Conservation (phyloP, 2,113 vertebrate genomes). For the Varanus salvator region DNA sequence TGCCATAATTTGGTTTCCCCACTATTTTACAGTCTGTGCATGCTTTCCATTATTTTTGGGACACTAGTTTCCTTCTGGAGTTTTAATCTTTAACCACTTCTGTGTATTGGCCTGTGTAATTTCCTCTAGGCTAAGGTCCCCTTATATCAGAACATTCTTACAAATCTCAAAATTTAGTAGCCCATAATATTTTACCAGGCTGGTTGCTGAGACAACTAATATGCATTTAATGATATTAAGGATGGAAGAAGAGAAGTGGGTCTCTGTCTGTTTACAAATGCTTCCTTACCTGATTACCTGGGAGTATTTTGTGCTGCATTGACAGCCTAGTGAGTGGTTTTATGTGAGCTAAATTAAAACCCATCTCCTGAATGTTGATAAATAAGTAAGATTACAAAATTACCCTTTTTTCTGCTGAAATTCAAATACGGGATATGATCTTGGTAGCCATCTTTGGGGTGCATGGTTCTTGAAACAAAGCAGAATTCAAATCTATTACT, state of each 20-base stretch:
- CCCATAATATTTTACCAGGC: neutral
- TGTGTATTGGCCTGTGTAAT: neutral
- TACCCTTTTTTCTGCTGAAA: neutral
- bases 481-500: neutral
- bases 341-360: neutral
- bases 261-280: neutral
- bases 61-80: neutral
- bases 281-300: neutral
- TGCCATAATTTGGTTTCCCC: neutral
- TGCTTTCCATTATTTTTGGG: neutral
- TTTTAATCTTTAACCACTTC: neutral
- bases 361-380: neutral
- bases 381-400: slow-evolving; percentile 2
- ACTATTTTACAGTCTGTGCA: neutral
- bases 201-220: neutral
- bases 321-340: too few species aligned
- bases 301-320: neutral
- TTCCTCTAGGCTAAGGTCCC: neutral
- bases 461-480: neutral
- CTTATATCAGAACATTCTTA: neutral
- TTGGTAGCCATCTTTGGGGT: neutral
- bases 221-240: neutral
- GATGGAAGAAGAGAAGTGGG: too few species aligned
- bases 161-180: neutral
- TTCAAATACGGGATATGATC: neutral